These are phyloP conservation scores for Aphis gossypii DNA, from an alignment of 1,140 invertebrate species.

Conservation along the genomic window DNA sequence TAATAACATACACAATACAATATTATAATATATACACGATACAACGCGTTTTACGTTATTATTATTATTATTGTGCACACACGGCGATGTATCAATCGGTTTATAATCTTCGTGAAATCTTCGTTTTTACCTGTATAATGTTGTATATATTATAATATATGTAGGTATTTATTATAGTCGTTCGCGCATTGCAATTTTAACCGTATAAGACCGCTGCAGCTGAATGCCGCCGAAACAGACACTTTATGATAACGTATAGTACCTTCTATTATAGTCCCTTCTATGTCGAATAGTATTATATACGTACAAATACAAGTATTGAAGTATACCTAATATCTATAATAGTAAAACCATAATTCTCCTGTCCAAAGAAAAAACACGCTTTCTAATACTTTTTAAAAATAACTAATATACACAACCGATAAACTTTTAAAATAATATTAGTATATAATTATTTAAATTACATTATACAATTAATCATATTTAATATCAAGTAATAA, in stretches of 20 bases:
- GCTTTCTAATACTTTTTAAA: neutral
- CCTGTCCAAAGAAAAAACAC: neutral
- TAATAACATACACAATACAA: neutral
- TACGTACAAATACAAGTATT: neutral
- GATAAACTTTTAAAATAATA: neutral
- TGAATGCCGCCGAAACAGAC: neutral
- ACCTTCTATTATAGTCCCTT: neutral
- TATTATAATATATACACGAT: conserved; percentile 15
- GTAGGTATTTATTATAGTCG: neutral
- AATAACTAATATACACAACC: neutral
- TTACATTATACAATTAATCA: no score
- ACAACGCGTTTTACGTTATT: conserved; percentile 3
- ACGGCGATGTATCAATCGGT: neutral
- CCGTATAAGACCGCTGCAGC: neutral
- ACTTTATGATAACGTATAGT: neutral
- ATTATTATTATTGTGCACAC: neutral
- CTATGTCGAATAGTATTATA: neutral
- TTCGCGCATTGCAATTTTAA: neutral
- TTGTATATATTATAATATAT: neutral
- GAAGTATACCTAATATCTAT: neutral
- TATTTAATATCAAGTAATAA: no score
- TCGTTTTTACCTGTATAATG: neutral
- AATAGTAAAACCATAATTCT: neutral
- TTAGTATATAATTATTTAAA: no score
- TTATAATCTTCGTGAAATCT: conserved; percentile 6